Base-by-base conservation (phyloP, 2,888 invertebrate species). In the Pseudococcus viburni region DNA sequence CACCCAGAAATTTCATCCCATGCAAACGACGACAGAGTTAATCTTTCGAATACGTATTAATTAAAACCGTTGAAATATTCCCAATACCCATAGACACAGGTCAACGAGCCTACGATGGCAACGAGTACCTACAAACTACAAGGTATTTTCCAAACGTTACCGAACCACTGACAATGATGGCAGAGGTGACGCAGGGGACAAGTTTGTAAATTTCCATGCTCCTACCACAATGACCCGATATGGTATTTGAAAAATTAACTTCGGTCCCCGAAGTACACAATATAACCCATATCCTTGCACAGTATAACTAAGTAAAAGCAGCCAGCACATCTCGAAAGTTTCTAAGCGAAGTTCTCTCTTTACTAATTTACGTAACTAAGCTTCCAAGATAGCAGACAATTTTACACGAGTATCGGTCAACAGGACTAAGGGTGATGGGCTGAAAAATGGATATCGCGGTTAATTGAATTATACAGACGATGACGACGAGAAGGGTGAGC, bases 381-480 rank as follows among this genome's bases (percentile, higher is more conserved):
- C 51, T 12, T 12, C 4, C 51, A 51, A 51, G 51, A 51, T 51
- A 12, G n/a, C n/a, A 55, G n/a, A 55, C n/a, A n/a, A n/a, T 12
- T 55, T n/a, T n/a, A 42, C 42, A 9, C 5, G 8, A 9, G 42
- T 42, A 42, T 42, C 42, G 42, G 42, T 42, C 12, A 55, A 55
- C 15, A 64, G 8, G 22, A 64, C 42, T 6, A 42, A 42, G 42
- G 64, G 64, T 64, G 22, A 64, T 64, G 15, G 64, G 64, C 8
- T 64, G 64, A 64, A 64, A 64, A 64, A 64, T 64, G 64, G 22
- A 64, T 64, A 64, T 64, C 22, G 64, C 64, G 19, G 64, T 22
- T 64, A 64, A 64, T 64, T 64, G 64, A 64, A 64, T 64, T 64
- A 64, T 11, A 19, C 64, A 1, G 11, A 64, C 64, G 22, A 59